A percentile compares a stretch with the other conserved stretches of the same genome.
These are phyloP conservation scores for Orientallactaga bullata DNA, from an alignment of 2,113 vertebrate species.

Conservation along the genomic window DNA sequence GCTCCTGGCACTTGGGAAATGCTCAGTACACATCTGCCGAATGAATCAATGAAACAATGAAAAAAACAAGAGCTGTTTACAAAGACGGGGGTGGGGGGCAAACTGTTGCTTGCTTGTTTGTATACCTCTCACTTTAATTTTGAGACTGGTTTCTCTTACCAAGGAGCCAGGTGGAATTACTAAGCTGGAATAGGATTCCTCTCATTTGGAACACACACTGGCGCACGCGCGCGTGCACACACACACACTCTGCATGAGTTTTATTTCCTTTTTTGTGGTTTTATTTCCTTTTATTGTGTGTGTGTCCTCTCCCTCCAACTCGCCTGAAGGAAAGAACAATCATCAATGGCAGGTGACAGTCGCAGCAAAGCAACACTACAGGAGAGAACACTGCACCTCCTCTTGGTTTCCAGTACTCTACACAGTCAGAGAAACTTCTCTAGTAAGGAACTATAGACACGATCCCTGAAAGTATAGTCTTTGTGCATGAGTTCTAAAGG, in stretches of 20 bases:
- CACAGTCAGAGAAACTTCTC: too few species aligned
- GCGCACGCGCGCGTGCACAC: fast-evolving
- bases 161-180: slow-evolving; percentile 3
- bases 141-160: neutral
- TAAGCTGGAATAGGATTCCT: neutral
- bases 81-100: neutral
- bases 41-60: neutral
- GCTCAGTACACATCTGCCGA: neutral
- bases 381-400: neutral
- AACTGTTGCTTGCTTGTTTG: neutral
- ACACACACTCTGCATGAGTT: neutral
- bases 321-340: too few species aligned
- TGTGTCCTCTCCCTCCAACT: too few species aligned
- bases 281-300: too few species aligned
- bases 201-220: too few species aligned
- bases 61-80: neutral
- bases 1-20: neutral
- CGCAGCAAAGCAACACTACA: too few species aligned
- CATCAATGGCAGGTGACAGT: too few species aligned
- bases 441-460: too few species aligned
- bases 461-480: too few species aligned
- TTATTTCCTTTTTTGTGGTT: too few species aligned
- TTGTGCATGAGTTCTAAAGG: neutral
- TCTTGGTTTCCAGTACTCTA: neutral
- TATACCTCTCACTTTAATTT: neutral